Conservation (phyloP, 2,113 vertebrate species). For the Odocoileus hemionus region DNA sequence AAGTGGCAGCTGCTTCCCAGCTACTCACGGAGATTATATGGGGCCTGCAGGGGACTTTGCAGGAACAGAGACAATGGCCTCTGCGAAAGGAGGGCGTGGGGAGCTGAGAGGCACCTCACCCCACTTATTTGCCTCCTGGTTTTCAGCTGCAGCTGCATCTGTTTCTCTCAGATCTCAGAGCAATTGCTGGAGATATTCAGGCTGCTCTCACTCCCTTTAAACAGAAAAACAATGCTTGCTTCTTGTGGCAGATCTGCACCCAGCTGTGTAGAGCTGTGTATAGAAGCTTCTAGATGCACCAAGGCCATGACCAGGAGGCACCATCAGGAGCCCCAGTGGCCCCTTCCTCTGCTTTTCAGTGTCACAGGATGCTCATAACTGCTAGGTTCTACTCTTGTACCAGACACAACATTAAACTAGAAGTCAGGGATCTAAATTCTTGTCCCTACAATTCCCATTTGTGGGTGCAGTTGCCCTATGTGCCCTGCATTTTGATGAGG, state of each 20-base stretch:
- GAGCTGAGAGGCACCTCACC: not conserved
- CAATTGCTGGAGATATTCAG: not conserved
- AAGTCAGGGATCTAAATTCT: not conserved
- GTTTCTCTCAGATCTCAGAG: not conserved
- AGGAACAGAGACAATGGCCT: not conserved
- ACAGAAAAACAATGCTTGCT: not conserved
- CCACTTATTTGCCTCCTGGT: not conserved
- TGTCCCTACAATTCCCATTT: not conserved
- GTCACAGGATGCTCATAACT: not conserved
- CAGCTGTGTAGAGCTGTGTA: not conserved
- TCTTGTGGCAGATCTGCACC: not conserved
- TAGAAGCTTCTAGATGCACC: not conserved
- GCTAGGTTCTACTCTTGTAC: not conserved
- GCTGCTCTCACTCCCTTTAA: not conserved
- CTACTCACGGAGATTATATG: not conserved
- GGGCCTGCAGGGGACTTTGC: too few species aligned
- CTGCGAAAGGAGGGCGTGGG: not conserved
- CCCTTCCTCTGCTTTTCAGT: not conserved
- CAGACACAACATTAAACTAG: not conserved
- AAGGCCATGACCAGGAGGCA: not conserved
- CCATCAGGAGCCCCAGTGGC: not conserved
- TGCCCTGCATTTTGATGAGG: not conserved
- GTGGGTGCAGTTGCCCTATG: not conserved
- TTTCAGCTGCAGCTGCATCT: not conserved
- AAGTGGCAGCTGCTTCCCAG: not conserved